phyloP scores from a whole-genome alignment of 2,797 vertebrate genomes.

The Chaetodon trifasciatus region DNA sequence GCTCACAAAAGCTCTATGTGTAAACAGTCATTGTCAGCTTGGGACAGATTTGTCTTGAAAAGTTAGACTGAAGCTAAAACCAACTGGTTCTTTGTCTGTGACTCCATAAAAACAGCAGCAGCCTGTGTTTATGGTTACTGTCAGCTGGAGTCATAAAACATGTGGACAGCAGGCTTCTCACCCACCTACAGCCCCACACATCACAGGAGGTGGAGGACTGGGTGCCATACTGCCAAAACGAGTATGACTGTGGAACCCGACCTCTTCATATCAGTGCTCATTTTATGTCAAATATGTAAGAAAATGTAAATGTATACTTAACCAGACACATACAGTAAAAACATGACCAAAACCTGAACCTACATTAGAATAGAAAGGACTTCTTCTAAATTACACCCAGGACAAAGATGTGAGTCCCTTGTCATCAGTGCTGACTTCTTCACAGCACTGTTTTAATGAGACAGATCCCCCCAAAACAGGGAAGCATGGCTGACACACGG shows the following conservation, averaged over 20 bases:
- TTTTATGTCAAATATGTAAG: too few relatives aligned
- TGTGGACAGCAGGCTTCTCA: constrained; percentile 53
- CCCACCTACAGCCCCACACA: not conserved
- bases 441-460: constrained; percentile 42
- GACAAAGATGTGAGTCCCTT: constrained; percentile 1
- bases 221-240: constrained; percentile 16
- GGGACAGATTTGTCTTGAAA: not conserved
- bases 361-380: not conserved
- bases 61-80: constrained; percentile 7
- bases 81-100: constrained; percentile 4
- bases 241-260: not conserved
- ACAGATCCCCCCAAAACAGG: constrained; percentile 31
- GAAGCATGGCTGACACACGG: not conserved
- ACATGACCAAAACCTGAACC: not conserved
- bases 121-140: constrained; percentile 46
- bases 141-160: constrained; percentile 60
- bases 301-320: too few relatives aligned
- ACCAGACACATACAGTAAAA: too few relatives aligned
- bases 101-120: constrained; percentile 20
- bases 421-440: constrained; percentile 3
- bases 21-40: not conserved
- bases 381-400: constrained; percentile 3
- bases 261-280: not conserved
- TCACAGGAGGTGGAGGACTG: constrained; percentile 25
- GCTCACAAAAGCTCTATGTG: not conserved